These are phyloP conservation scores for Myxocyprinus asiaticus DNA, from an alignment of 2,113 vertebrate genomes.

Conservation along the genomic window DNA sequence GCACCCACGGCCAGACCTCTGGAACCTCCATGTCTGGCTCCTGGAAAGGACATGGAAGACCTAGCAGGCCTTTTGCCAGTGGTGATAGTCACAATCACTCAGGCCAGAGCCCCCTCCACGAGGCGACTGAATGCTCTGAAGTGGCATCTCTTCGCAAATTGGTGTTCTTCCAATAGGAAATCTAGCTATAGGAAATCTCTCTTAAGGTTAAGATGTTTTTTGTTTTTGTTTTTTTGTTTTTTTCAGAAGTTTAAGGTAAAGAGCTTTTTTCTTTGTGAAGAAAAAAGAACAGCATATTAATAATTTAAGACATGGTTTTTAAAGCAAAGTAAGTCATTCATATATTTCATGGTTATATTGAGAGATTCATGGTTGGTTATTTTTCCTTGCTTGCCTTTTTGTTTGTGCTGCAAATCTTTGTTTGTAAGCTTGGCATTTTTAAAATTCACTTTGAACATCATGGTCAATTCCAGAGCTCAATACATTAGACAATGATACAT, in stretches of 20 bases:
- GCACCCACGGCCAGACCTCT: too few relatives aligned
- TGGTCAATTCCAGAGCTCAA: slow-evolving; percentile 61
- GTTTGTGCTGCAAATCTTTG: slow-evolving; percentile 26
- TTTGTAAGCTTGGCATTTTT: slow-evolving; percentile 6
- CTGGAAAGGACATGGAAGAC: too few relatives aligned
- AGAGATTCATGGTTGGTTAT: slow-evolving; percentile 31
- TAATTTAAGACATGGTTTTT: not conserved
- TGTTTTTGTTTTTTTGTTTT: too few relatives aligned
- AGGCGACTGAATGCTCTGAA: too few relatives aligned
- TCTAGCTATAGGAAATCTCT: not conserved
- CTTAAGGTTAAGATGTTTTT: not conserved
- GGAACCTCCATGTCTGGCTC: too few relatives aligned
- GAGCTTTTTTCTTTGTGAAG: too few relatives aligned
- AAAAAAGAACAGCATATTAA: not conserved
- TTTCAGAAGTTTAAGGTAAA: not conserved
- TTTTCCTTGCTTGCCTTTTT: slow-evolving; percentile 18
- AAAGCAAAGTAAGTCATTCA: too few relatives aligned
- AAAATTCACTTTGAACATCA: slow-evolving; percentile 57
- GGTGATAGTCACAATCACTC: too few relatives aligned
- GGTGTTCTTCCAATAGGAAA: too few relatives aligned
- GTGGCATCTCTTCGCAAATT: too few relatives aligned
- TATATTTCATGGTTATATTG: not conserved
- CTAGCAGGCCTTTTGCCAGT: too few relatives aligned
- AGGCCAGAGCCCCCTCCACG: too few relatives aligned
- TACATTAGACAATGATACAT: slow-evolving; percentile 70